Percentiles rank a stretch among this genome's conserved stretches.
Conservation (phyloP, 2,797 vertebrate species). For the Chrosomus eos region DNA sequence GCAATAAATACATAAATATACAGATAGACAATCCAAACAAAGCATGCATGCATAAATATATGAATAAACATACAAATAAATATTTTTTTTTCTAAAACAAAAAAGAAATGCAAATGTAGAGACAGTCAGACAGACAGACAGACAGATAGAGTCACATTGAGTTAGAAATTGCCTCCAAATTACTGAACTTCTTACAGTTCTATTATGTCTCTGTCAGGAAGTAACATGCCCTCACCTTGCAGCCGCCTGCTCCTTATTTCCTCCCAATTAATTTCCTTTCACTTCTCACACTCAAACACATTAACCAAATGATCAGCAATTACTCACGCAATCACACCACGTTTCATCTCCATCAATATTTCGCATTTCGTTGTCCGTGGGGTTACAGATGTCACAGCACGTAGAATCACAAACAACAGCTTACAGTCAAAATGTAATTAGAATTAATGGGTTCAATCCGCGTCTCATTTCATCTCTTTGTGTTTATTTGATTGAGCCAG, state of each 20-base stretch:
- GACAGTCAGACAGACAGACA: background rate
- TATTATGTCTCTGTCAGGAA: constrained; percentile 41
- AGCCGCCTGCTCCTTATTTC: constrained; percentile 55
- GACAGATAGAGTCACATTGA: background rate
- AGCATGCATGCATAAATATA: too few relatives aligned
- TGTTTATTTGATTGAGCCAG: constrained; percentile 7
- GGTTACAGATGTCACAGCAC: constrained; percentile 54
- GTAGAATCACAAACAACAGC: constrained; percentile 67
- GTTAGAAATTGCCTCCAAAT: constrained; percentile 18
- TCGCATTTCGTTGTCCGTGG: constrained; percentile 51
- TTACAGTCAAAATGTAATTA: constrained; percentile 67
- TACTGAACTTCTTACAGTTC: constrained; percentile 23
- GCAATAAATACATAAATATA: background rate
- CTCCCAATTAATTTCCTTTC: constrained; percentile 58
- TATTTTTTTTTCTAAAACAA: too few relatives aligned
- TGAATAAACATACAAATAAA: too few relatives aligned
- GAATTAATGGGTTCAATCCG: constrained; percentile 59
- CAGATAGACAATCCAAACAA: too few relatives aligned
- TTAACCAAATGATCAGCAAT: constrained; percentile 74
- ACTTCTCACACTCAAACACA: constrained; percentile 57
- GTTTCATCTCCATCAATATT: constrained; percentile 69
- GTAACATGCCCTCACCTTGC: constrained; percentile 49
- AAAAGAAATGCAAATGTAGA: too few relatives aligned
- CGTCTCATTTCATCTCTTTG: constrained; percentile 23
- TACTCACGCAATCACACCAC: constrained; percentile 70